phyloP scores from a whole-genome alignment of 2,797 vertebrate species.

The Decapterus maruadsi region DNA sequence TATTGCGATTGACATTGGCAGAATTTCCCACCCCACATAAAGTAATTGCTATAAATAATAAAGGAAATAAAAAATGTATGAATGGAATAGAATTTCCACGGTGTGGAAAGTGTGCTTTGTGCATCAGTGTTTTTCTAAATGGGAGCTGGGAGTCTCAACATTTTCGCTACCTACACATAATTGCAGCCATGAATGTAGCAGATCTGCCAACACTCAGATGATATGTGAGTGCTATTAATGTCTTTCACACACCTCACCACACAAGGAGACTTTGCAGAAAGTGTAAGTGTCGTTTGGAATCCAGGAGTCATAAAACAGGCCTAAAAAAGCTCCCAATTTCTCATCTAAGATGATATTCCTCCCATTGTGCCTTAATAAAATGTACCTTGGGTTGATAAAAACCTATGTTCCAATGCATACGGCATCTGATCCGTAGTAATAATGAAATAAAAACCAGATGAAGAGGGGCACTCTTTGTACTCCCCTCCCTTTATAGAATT shows the following conservation, averaged over 20 bases:
- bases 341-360: not conserved
- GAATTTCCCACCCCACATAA: not conserved
- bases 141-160: not conserved
- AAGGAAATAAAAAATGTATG: conserved; percentile 13
- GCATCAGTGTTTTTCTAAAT: conserved; percentile 10
- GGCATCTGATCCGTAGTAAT: not conserved
- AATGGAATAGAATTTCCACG: not conserved
- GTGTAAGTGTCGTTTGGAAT: not conserved
- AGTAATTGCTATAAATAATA: conserved; percentile 15
- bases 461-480: not conserved
- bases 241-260: not conserved
- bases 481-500: not conserved
- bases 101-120: not conserved
- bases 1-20: conserved; percentile 6
- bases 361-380: not conserved
- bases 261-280: not conserved
- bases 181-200: not conserved
- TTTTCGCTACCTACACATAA: not conserved
- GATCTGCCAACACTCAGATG: not conserved
- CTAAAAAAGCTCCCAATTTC: not conserved
- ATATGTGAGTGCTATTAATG: not conserved
- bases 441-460: conserved; percentile 15
- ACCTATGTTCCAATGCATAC: not conserved
- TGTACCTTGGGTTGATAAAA: conserved; percentile 3
- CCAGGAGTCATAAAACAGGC: not conserved